phyloP scores from a whole-genome alignment of 2,888 invertebrate species.

The Xanthia icteritia region DNA sequence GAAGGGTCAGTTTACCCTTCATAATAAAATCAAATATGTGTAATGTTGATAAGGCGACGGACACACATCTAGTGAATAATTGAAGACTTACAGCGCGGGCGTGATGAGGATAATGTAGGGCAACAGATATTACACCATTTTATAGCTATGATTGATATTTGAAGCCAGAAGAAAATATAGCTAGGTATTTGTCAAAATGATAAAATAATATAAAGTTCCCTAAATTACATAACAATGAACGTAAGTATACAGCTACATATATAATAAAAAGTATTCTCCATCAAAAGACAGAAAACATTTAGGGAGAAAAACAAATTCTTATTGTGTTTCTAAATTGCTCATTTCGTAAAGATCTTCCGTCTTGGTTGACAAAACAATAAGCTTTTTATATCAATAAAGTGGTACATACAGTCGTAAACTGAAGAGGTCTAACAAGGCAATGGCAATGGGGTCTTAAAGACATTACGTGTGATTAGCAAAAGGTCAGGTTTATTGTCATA shows the following conservation, averaged over 20 bases:
- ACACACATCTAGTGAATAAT: constrained; percentile 29
- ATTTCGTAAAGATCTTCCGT: not conserved
- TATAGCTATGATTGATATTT: constrained; percentile 10
- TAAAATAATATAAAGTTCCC: no score
- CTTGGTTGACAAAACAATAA: constrained; percentile 17
- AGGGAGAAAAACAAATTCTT: no score
- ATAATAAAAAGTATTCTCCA: no score
- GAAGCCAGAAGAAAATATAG: not conserved
- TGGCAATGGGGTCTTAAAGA: constrained; percentile 43
- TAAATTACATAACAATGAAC: no score
- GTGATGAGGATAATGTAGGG: constrained; percentile 12
- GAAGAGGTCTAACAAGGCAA: constrained; percentile 43
- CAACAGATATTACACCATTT: not conserved
- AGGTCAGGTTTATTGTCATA: constrained; percentile 56
- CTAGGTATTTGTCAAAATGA: no score
- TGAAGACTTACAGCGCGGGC: constrained; percentile 10
- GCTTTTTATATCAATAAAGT: constrained; percentile 40
- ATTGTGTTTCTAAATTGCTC: not conserved
- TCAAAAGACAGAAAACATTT: no score
- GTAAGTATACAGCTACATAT: no score
- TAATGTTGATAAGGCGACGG: constrained; percentile 21
- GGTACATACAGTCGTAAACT: constrained; percentile 48
- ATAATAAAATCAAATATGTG: constrained; percentile 34
- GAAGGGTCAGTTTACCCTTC: constrained; percentile 19
- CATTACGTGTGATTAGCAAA: constrained; percentile 57